phyloP scores from a whole-genome alignment of 2,113 vertebrate species.

The Pycnonotus jocosus region DNA sequence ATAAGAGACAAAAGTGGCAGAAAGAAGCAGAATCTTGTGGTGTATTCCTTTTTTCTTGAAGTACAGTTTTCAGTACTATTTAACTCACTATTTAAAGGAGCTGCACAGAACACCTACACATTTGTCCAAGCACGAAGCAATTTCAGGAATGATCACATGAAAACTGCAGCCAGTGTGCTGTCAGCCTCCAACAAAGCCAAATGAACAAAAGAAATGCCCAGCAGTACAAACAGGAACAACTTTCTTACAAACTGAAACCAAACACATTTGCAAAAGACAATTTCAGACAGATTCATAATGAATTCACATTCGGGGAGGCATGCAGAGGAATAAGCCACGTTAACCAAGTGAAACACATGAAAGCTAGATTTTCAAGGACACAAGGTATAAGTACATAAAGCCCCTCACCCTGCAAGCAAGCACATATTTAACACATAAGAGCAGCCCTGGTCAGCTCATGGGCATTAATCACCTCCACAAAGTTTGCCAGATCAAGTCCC shows the following conservation, averaged over 20 bases:
- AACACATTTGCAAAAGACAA: neutral
- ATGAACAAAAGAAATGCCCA: neutral
- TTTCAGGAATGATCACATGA: slow-evolving; percentile 38
- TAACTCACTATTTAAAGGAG: neutral
- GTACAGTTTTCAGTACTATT: neutral
- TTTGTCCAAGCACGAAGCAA: slow-evolving; percentile 8
- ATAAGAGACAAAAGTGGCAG: slow-evolving; percentile 4
- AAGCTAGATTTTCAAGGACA: neutral
- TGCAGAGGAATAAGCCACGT: neutral
- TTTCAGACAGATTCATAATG: neutral
- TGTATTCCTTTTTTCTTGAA: neutral
- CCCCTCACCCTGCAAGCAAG: neutral
- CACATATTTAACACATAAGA: neutral
- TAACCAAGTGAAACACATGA: neutral
- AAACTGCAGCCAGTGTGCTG: neutral
- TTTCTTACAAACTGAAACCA: neutral
- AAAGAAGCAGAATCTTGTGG: neutral
- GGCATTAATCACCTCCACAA: neutral
- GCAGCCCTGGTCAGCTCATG: neutral
- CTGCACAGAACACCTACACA: slow-evolving; percentile 14
- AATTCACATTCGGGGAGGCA: neutral
- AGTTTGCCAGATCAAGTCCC: neutral
- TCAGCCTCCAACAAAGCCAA: neutral
- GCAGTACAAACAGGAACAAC: neutral
- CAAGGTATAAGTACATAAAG: neutral